phyloP scores from a whole-genome alignment of 2,113 vertebrate genomes.

The Haemorhous mexicanus region DNA sequence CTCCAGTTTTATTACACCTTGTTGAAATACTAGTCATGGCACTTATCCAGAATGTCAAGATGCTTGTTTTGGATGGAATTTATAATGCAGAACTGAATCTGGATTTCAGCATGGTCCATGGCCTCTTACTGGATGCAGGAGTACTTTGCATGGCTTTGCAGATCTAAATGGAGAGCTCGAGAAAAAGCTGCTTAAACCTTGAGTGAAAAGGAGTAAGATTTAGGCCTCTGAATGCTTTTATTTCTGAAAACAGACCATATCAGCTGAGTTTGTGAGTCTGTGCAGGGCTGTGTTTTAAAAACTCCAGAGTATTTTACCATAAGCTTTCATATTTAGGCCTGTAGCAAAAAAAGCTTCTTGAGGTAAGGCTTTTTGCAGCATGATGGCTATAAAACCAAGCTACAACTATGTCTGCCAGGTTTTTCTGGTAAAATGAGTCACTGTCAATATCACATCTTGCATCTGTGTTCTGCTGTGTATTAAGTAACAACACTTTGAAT shows the following conservation, averaged over 20 bases:
- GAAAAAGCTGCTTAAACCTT: neutral
- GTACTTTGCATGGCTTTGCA: neutral
- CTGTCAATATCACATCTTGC: neutral
- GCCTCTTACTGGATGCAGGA: neutral
- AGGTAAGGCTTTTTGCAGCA: neutral
- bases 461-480: neutral
- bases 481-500: neutral
- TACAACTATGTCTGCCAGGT: neutral
- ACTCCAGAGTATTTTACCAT: neutral
- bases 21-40: neutral
- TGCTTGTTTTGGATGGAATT: neutral
- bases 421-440: neutral
- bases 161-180: neutral
- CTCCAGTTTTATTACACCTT: neutral
- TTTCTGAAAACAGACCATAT: neutral
- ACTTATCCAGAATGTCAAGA: neutral
- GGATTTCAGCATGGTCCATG: neutral
- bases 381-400: neutral
- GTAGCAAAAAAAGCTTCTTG: neutral
- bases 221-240: neutral
- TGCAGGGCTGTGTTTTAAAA: neutral
- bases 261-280: neutral
- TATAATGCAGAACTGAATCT: neutral
- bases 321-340: neutral
- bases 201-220: neutral